phyloP scores from a whole-genome alignment of 1,140 invertebrate genomes.

The Neelides sp. region DNA sequence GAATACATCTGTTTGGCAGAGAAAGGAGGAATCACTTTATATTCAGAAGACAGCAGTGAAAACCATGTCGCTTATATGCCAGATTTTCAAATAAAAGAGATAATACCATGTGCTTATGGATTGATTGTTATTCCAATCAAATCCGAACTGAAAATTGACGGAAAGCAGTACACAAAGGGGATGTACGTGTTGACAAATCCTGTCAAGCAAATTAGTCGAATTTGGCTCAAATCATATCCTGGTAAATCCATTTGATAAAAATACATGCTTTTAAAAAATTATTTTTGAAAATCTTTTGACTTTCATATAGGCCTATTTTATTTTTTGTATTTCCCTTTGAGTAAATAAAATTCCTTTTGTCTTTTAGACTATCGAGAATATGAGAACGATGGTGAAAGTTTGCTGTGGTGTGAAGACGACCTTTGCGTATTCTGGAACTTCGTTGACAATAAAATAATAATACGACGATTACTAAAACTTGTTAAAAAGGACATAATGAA shows the following conservation, averaged over 20 bases:
- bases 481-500: constrained; percentile 7
- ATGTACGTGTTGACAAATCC: constrained; percentile 27
- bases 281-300: background rate
- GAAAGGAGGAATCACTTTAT: constrained; percentile 27
- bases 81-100: constrained; percentile 25
- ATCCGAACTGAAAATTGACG: background rate
- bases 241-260: background rate
- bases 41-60: constrained; percentile 19
- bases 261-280: background rate
- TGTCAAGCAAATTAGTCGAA: constrained; percentile 29
- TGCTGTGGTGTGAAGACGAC: constrained; percentile 24
- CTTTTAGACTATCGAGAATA: constrained; percentile 20
- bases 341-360: background rate
- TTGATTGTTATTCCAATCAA: constrained; percentile 23
- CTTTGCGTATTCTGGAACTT: constrained; percentile 28
- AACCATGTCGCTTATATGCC: constrained; percentile 26
- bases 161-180: constrained; percentile 4
- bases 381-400: constrained; percentile 14
- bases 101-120: constrained; percentile 18
- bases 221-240: constrained; percentile 10
- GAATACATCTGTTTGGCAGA: constrained; percentile 25
- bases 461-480: constrained; percentile 17
- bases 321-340: background rate
- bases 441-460: constrained; percentile 18
- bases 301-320: background rate